Conservation (phyloP, 2,113 vertebrate species). For the Paramisgurnus dabryanus region DNA sequence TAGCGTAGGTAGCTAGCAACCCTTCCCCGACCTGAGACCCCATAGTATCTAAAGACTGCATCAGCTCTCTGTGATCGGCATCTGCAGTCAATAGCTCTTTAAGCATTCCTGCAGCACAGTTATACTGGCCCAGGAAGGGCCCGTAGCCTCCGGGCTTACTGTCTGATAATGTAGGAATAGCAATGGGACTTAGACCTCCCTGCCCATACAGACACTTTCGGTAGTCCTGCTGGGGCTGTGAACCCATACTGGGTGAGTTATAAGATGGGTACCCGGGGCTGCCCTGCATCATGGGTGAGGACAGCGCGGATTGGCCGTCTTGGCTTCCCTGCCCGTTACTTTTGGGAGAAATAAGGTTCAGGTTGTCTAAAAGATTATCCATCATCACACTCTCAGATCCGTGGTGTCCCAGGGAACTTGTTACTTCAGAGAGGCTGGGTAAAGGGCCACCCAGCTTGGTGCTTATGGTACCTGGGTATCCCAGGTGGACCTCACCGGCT, state of each 20-base stretch:
- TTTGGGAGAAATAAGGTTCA: constrained; percentile 90
- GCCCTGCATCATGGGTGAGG: constrained; percentile 85
- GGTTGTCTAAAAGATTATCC: constrained; percentile 93
- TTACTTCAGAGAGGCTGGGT: constrained; percentile 91
- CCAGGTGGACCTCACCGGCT: constrained; percentile 84
- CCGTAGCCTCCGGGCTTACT: constrained; percentile 79
- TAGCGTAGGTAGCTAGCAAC: constrained; percentile 60
- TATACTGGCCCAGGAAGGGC: constrained; percentile 80
- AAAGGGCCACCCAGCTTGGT: constrained; percentile 86
- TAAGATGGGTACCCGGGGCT: constrained; percentile 80
- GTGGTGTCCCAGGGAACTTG: constrained; percentile 68
- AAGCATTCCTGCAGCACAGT: constrained; percentile 83
- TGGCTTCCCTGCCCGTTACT: constrained; percentile 65
- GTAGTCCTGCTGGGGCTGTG: constrained; percentile 81
- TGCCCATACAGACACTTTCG: constrained; percentile 85
- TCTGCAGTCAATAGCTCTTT: constrained; percentile 91
- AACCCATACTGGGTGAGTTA: constrained; percentile 76
- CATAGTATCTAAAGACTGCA: constrained; percentile 79
- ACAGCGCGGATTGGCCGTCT: constrained; percentile 80
- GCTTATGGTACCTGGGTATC: constrained; percentile 78
- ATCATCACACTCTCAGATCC: constrained; percentile 85
- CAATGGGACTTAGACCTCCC: constrained; percentile 78
- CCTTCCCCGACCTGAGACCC: constrained; percentile 67
- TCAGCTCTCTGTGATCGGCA: constrained; percentile 78
- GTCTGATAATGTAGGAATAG: constrained; percentile 85